phyloP scores from a whole-genome alignment of 2,888 invertebrate genomes.

The Masnerella sp. region DNA sequence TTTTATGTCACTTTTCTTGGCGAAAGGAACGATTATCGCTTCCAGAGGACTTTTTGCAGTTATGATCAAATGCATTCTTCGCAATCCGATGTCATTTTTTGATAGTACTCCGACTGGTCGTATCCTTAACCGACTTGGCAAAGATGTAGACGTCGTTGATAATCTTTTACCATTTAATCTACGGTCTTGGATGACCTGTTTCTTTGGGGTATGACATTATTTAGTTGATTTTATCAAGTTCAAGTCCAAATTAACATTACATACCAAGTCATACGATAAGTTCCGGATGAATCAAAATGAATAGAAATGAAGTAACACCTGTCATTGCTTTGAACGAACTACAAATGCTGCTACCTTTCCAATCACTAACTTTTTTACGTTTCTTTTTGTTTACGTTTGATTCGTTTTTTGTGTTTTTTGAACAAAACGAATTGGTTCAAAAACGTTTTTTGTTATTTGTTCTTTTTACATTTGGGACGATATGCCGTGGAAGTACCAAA shows the following conservation, averaged over 20 bases:
- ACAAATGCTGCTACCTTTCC: conserved; percentile 23
- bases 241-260: conserved; percentile 25
- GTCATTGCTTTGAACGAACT: conserved; percentile 45
- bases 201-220: conserved; percentile 70
- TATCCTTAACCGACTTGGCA: conserved; percentile 84
- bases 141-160: conserved; percentile 84
- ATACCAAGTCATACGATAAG: conserved; percentile 40
- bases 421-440: too few relatives aligned
- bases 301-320: conserved; percentile 47
- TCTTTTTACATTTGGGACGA: conserved; percentile 1
- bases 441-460: too few relatives aligned
- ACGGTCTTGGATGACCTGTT: conserved; percentile 76
- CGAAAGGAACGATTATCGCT: conserved; percentile 81
- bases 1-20: conserved; percentile 80
- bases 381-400: conserved; percentile 7
- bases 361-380: not conserved
- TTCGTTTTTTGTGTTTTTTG: conserved; percentile 3
- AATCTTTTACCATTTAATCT: conserved; percentile 80
- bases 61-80: conserved; percentile 80
- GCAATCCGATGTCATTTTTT: conserved; percentile 84
- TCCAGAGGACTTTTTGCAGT: conserved; percentile 81
- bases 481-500: conserved; percentile 42
- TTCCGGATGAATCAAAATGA: conserved; percentile 37
- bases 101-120: conserved; percentile 85
- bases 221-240: too few relatives aligned